These are phyloP conservation scores for Dinocampus coccinellae DNA, from an alignment of 2,888 invertebrate genomes.

Conservation along the genomic window DNA sequence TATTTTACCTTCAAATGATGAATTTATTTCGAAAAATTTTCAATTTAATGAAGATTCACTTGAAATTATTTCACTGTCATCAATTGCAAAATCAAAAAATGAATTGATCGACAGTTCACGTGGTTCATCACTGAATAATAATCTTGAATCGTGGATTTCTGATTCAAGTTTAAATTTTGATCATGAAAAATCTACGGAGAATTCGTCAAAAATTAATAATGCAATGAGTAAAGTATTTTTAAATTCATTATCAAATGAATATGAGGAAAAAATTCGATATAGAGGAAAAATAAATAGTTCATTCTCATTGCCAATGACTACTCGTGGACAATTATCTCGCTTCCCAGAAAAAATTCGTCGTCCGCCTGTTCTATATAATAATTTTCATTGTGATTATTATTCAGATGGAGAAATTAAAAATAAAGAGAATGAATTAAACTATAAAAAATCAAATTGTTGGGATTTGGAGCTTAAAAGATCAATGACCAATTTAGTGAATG, in stretches of 20 bases:
- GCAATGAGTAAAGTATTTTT: not conserved
- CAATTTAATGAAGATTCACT: no score
- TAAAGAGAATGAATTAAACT: not conserved
- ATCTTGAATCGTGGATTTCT: not conserved
- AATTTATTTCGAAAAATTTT: no score
- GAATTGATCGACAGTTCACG: not conserved
- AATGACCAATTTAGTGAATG: not conserved
- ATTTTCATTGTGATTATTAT: not conserved
- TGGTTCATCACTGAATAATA: no score
- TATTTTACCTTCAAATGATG: no score
- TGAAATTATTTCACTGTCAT: no score
- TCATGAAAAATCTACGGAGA: not conserved
- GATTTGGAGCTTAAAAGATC: not conserved
- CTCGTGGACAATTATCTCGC: not conserved
- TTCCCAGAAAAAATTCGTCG: not conserved
- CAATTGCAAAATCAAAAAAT: not conserved
- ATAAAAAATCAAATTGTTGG: not conserved
- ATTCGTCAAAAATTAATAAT: not conserved
- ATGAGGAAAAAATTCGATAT: not conserved
- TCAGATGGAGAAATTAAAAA: not conserved
- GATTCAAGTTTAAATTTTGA: not conserved
- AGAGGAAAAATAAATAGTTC: not conserved
- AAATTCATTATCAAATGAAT: not conserved
- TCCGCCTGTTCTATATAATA: not conserved
- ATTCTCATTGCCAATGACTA: not conserved